A percentile compares a stretch with the other conserved stretches of the same genome.
Evolutionary conservation across 2,888 invertebrate species (phyloP).

Genomic region (Omphaloscelis lunosa): DNA sequence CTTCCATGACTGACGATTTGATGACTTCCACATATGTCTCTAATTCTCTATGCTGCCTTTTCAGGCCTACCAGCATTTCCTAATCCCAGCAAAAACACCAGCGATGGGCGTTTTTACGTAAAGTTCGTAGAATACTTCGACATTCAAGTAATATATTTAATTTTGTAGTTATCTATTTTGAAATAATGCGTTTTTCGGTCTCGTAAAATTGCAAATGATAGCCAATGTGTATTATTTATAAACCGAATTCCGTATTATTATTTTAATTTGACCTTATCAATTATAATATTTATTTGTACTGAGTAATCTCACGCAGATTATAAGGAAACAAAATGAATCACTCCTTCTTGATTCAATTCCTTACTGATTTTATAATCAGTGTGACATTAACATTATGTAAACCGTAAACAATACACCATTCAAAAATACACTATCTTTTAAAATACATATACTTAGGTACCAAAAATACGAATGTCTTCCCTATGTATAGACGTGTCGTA

Average conservation of each 20-base stretch:
- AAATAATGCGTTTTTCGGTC: not conserved
- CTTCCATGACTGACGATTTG: too few relatives aligned
- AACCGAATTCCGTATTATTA: not conserved
- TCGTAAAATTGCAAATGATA: not conserved
- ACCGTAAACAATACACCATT: constrained; percentile 30
- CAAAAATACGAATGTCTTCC: constrained; percentile 17
- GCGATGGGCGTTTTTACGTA: not conserved
- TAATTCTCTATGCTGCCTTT: not conserved
- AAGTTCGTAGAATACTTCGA: not conserved
- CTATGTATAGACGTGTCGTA: not conserved
- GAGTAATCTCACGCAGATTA: not conserved
- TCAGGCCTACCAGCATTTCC: too few relatives aligned
- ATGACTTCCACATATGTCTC: not conserved
- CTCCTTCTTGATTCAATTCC: too few relatives aligned
- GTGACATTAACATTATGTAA: constrained; percentile 6
- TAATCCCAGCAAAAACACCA: not conserved
- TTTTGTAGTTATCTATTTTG: not conserved
- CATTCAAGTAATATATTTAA: not conserved
- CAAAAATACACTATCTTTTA: constrained; percentile 21
- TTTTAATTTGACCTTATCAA: constrained; percentile 13
- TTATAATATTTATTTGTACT: not conserved
- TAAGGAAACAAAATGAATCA: not conserved
- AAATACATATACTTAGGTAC: not conserved
- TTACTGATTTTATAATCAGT: constrained; percentile 24
- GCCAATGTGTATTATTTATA: not conserved